Base-by-base conservation (phyloP, 1,140 invertebrate genomes). In the Sitobion miscanthi region DNA sequence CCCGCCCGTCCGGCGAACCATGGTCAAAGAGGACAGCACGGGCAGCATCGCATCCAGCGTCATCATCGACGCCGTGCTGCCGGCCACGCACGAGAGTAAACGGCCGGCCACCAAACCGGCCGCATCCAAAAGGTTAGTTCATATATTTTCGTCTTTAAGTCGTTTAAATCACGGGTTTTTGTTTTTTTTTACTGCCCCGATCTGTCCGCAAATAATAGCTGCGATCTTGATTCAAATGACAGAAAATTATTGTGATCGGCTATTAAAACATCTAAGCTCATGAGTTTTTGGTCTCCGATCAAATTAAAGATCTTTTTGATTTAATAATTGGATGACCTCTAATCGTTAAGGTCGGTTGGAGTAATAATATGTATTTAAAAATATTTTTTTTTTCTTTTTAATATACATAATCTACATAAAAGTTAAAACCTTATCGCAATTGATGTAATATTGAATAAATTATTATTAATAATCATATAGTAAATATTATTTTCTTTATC, bases 61-160 rank as follows among this genome's bases (percentile, higher is more conserved):
- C 52, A 93, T 35, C 49, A 11, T 87, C 21, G 94, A 94, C 52
- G 91, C 90, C 54, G 89, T 93, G 83, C 49, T 87, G 77, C 87
- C 93, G 45, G 77, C 87, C 45, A 93, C 93, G 42, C 85, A 87
- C 94, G 93, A 90, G 0, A 93, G 42, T 17, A 77, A 77, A 94
- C 94, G 90, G 93, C 93, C 62, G 94, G 91, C 49, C 93, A 94
- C 69, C 93, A 92, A 86, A 52, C 94, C 94, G 91, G 83, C 83
- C 7, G 47, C 90, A 85, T 42, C 83, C 54, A 90, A 93, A 90
- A 90, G 88, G 93, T 93, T 35, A 52, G 49, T 87, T 42, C 38
- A 38, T n/a, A 5, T 83, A 21, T 11, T n/a, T 77, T 35, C 5
- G 14, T 77, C n/a, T 77, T 77, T n/a, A 62, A 25, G 23, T 30